Evolutionary conservation across 2,888 invertebrate species (phyloP).

Genomic region (Gryllus longicercus): DNA sequence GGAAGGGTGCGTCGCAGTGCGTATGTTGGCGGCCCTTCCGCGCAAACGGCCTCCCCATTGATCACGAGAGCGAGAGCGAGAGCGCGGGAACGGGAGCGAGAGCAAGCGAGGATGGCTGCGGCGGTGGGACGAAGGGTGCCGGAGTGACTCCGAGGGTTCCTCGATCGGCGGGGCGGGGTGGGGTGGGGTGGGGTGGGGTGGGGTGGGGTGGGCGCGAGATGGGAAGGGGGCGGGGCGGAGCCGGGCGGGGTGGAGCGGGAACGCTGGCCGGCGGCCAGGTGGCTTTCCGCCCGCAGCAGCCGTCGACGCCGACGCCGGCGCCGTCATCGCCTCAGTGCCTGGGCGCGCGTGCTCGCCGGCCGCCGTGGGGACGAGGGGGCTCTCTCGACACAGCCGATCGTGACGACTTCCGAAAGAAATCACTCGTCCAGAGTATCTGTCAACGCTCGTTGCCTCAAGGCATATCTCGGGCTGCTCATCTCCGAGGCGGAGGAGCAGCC

Average conservation of each 20-base stretch:
- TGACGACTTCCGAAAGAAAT: too few relatives aligned
- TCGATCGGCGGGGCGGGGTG: not conserved
- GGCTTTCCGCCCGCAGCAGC: not conserved
- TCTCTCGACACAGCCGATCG: too few relatives aligned
- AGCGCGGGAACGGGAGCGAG: not conserved
- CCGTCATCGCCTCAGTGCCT: too few relatives aligned
- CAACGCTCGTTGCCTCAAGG: not conserved
- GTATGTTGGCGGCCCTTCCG: not conserved
- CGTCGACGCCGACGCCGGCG: too few relatives aligned
- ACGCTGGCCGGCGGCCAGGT: not conserved
- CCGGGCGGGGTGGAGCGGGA: not conserved
- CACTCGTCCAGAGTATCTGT: too few relatives aligned
- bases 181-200: not conserved
- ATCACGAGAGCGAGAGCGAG: not conserved
- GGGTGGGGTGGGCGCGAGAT: not conserved
- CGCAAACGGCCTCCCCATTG: not conserved
- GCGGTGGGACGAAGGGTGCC: not conserved
- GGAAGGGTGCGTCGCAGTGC: not conserved
- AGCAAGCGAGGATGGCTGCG: not conserved
- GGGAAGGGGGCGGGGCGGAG: not conserved
- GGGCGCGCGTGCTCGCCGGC: too few relatives aligned
- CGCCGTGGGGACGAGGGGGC: too few relatives aligned
- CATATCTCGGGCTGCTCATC: not conserved
- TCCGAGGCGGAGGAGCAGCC: not conserved
- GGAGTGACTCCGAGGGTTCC: not conserved